A percentile compares a stretch with the other conserved stretches of the same genome.
These are phyloP conservation scores for Brachyalestes nurse DNA, from an alignment of 2,797 vertebrate species.

Conservation along the genomic window DNA sequence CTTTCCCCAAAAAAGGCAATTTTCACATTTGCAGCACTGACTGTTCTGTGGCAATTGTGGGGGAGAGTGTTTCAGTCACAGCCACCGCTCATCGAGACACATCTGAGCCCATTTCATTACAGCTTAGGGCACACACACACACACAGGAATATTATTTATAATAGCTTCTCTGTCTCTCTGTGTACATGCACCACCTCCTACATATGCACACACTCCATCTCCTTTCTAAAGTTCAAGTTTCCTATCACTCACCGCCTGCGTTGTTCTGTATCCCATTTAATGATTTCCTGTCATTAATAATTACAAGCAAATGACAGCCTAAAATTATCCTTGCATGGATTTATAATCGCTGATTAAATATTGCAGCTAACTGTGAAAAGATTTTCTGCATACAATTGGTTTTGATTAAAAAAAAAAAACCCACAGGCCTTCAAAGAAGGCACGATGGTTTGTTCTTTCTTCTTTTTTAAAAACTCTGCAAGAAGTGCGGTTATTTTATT, in stretches of 20 bases:
- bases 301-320: not conserved
- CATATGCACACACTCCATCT: not conserved
- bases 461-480: no score
- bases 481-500: no score
- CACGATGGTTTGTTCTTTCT: no score
- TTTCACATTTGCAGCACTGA: slow-evolving; percentile 40
- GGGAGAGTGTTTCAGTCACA: slow-evolving; percentile 26
- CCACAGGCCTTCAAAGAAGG: no score
- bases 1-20: slow-evolving; percentile 28
- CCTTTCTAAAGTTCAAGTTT: not conserved
- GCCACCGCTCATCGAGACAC: slow-evolving; percentile 2
- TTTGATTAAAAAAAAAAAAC: no score
- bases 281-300: slow-evolving; percentile 8
- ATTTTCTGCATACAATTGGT: not conserved
- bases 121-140: not conserved
- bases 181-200: not conserved
- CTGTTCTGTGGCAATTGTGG: slow-evolving; percentile 2
- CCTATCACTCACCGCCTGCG: not conserved
- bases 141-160: slow-evolving; percentile 7
- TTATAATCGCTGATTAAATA: not conserved
- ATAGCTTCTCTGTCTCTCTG: not conserved
- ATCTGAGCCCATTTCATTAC: slow-evolving; percentile 16
- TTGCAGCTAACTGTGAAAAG: slow-evolving; percentile 4
- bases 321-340: not conserved
- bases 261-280: not conserved